Percentiles rank a stretch among this genome's conserved stretches.
phyloP scores from a whole-genome alignment of 2,113 vertebrate genomes.

The Picathartes gymnocephalus region DNA sequence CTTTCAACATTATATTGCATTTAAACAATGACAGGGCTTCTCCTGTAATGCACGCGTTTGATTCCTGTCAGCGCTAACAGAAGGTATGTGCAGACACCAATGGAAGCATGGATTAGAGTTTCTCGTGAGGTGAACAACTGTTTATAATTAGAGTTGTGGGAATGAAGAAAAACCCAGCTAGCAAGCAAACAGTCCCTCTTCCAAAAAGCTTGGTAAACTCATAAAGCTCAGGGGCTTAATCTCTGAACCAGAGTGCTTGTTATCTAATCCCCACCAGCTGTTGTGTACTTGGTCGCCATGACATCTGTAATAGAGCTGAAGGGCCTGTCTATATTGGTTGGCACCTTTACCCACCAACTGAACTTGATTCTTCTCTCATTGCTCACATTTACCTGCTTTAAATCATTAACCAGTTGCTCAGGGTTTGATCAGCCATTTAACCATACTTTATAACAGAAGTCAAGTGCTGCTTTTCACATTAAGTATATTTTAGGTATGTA shows the following conservation, averaged over 20 bases:
- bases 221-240: constrained; percentile 55
- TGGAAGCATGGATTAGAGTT: constrained; percentile 3
- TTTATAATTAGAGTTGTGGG: constrained; percentile 49
- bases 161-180: constrained; percentile 23
- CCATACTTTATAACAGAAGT: not conserved
- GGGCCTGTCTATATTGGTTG: constrained; percentile 31
- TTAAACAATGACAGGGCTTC: not conserved
- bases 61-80: not conserved
- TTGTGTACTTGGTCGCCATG: constrained; percentile 62
- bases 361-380: constrained; percentile 28
- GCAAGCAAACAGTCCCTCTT: constrained; percentile 35
- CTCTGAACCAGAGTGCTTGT: constrained; percentile 56
- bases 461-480: not conserved
- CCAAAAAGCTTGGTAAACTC: constrained; percentile 55
- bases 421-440: constrained; percentile 17
- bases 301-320: constrained; percentile 61
- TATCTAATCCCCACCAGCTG: constrained; percentile 64
- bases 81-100: not conserved
- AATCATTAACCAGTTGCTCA: constrained; percentile 33
- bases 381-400: constrained; percentile 44
- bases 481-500: not conserved
- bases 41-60: not conserved
- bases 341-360: constrained; percentile 50
- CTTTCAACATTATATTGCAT: not conserved
- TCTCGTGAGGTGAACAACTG: constrained; percentile 53